Base-by-base conservation (phyloP, 2,888 invertebrate species). In the Orchestes rusci region DNA sequence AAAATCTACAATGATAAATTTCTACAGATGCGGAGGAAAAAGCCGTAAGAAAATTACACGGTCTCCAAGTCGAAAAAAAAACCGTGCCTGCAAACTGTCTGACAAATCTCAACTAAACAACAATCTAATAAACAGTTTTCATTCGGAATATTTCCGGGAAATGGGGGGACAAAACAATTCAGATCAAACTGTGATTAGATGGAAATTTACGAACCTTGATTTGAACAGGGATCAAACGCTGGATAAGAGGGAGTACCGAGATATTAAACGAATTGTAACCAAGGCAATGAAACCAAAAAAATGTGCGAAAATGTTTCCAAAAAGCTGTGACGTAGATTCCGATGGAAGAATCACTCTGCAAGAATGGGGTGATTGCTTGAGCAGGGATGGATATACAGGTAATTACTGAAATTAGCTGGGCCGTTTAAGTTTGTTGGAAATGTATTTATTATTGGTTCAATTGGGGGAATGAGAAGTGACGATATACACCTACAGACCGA, bases 121-220 rank as follows among this genome's bases (percentile, higher is more conserved):
- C 13, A 90, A 93, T 62, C 73, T 95, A 33, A 80, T 92, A 55
- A 82, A 84, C 57, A 84, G 85, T 44, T 92, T 94, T 64, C 82
- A 82, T 55, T 82, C 83, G 18, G 93, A 94, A 67, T 87, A 79
- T 55, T 68, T 72, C 35, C 69, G 77, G 30, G 54, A 50, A 29
- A 44, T 30, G 4, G 56, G 56, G 2, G 55, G 53, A 37, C 60
- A 62, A 19, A 59, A 61, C 33, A 64, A 66, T 13, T 60, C 59
- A 8, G 76, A 79, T 17, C 66, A 70, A 13, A 60, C 66, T 10
- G 84, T 91, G 0, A 73, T 91, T 10, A 82, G 84, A 53, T 96
- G 95, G 95, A 94, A 95, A 69, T 96, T 95, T 66, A 70, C 75
- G 16, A 78, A 81, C 50, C 73, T 95, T 58, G 95, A 96, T 68